These are phyloP conservation scores for Nyctereutes procyonoides DNA, from an alignment of 2,113 vertebrate species.

Conservation along the genomic window DNA sequence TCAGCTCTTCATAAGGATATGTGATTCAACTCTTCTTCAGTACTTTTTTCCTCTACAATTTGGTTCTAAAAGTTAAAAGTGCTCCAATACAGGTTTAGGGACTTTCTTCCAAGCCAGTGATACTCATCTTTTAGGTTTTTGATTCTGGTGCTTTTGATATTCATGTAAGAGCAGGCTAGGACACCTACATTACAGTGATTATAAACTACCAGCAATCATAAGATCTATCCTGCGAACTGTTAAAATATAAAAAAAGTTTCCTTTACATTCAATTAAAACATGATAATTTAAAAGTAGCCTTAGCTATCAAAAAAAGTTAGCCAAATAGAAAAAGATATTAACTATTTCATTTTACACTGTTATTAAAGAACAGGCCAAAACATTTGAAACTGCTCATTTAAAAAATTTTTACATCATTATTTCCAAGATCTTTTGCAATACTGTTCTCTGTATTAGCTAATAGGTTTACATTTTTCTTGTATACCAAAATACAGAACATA, in stretches of 20 bases:
- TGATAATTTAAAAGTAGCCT: not conserved
- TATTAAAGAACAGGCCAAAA: constrained; percentile 3
- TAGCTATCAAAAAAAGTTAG: not conserved
- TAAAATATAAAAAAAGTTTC: constrained; percentile 22
- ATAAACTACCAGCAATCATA: not conserved
- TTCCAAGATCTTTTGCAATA: not conserved
- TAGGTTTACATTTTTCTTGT: constrained; percentile 25
- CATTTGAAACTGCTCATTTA: not conserved
- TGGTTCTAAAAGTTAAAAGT: not conserved
- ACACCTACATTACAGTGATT: not conserved
- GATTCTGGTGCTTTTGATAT: not conserved
- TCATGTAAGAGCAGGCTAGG: not conserved
- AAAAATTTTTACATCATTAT: not conserved
- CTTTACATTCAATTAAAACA: constrained; percentile 3
- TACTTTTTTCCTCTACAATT: not conserved
- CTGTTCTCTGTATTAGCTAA: not conserved
- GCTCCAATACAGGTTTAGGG: not conserved
- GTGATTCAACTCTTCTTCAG: not conserved
- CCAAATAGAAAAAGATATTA: not conserved
- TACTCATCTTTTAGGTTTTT: not conserved
- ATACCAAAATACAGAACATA: not conserved
- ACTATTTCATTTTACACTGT: not conserved
- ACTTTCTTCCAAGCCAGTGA: not conserved
- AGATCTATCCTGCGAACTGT: not conserved
- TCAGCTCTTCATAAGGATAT: not conserved